A percentile compares a stretch with the other conserved stretches of the same genome.
Conservation (phyloP, 1,140 invertebrate species). For the Telenomus remus region DNA sequence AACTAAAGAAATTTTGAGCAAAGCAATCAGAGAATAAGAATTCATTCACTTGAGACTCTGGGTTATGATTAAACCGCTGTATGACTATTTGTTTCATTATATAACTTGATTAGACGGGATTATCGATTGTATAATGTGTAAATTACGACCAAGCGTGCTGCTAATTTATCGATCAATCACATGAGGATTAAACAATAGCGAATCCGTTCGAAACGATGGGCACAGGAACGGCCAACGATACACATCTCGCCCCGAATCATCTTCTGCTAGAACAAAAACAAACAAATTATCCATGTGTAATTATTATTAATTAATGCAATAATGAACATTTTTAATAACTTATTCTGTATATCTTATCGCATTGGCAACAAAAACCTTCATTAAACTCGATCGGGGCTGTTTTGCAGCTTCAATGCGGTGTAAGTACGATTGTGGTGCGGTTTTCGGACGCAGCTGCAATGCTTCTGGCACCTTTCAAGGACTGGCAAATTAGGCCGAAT, state of each 20-base stretch:
- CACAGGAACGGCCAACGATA: too few relatives aligned
- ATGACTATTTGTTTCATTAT: slow-evolving; percentile 19
- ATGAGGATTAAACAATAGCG: slow-evolving; percentile 6
- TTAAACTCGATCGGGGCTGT: slow-evolving; percentile 50
- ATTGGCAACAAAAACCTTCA: slow-evolving; percentile 59
- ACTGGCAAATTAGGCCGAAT: too few relatives aligned
- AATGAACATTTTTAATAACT: slow-evolving; percentile 74
- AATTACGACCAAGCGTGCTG: slow-evolving; percentile 24
- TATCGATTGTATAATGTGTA: slow-evolving; percentile 37
- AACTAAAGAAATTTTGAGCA: not conserved
- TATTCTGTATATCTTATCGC: slow-evolving; percentile 69
- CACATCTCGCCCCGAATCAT: not conserved
- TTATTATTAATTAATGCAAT: slow-evolving; percentile 68
- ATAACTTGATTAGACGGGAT: slow-evolving; percentile 25
- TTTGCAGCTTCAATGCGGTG: not conserved
- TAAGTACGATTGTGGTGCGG: too few relatives aligned
- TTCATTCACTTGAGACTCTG: slow-evolving; percentile 6
- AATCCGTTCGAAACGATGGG: not conserved
- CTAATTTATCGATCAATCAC: slow-evolving; percentile 16
- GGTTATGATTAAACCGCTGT: slow-evolving; percentile 14
- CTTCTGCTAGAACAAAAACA: slow-evolving; percentile 55
- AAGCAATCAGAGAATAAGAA: slow-evolving; percentile 3
- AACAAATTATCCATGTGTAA: slow-evolving; percentile 70
- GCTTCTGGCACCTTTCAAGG: too few relatives aligned
- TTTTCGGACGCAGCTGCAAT: too few relatives aligned